Evolutionary conservation across 2,113 vertebrate species (phyloP), one percentile per base, ranked within the genome.

Genomic region (Lampris megalopsis): DNA sequence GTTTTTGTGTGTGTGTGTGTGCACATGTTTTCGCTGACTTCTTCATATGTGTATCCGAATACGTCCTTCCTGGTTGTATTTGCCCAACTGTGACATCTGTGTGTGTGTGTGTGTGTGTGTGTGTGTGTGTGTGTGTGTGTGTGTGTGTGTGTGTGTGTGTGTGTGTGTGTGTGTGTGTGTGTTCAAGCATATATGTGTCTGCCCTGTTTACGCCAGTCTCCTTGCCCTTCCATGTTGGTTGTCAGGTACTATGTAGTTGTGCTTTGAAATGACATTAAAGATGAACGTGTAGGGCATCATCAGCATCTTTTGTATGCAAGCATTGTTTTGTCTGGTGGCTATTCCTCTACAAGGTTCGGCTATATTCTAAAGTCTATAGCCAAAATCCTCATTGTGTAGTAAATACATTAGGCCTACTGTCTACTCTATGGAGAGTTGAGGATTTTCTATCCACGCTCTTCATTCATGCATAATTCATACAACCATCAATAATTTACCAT

Each of bases 401-500:
- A 85, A 87, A 88, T 84, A 86, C 83, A 90, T 89, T 80, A 87
- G 86, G 75, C 85, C 82, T 42, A 81, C 89, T 80, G 88, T 86
- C 86, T 86, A 86, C 85, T 90, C 88, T 83, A 10, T 66, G 0
- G 89, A 90, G 90, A 80, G 84, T 84, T 91, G 89, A 89, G 87
- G 68, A 85, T 92, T 92, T 90, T 91, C 88, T 88, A 91, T 82
- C 88, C 85, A 86, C 84, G 50, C 84, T 92, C 90, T 80, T 78
- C 60, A 56, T 82, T 93, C 88, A 92, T 93, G 57, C 85, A 94
- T 94, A 86, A 94, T 92, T 91, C 89, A 92, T 84, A 8, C 36
- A 1, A 41, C 81, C 90, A 93, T 94, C 91, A 93, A 94, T 94
- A 92, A 93, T 94, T 94, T 91, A 94, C 91, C 82, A 90, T 92